A percentile compares a stretch with the other conserved stretches of the same genome.
Evolutionary conservation across 2,113 vertebrate genomes (phyloP).

Genomic region (Cavia aperea): DNA sequence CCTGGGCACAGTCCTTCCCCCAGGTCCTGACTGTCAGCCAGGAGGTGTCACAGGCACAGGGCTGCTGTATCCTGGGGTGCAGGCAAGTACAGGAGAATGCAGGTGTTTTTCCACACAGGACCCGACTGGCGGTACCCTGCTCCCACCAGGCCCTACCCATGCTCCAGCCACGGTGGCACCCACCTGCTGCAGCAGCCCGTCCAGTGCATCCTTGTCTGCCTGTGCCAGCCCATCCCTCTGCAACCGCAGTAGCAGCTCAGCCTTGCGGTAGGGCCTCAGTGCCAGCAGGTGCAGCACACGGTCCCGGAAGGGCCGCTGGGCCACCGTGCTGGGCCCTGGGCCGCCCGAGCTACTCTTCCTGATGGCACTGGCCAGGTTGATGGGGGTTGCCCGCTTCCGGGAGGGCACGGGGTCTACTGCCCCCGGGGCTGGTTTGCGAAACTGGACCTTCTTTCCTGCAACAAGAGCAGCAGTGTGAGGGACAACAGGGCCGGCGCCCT

Average conservation of each 20-base stretch:
- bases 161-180: too few species aligned
- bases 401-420: slow-evolving; percentile 85
- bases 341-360: slow-evolving; percentile 75
- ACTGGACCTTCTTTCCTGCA: slow-evolving; percentile 92
- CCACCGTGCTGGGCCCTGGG: slow-evolving; percentile 59
- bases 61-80: too few species aligned
- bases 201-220: slow-evolving; percentile 90
- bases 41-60: too few species aligned
- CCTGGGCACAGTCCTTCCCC: too few species aligned
- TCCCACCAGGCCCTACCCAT: too few species aligned
- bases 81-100: too few species aligned
- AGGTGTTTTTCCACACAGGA: too few species aligned
- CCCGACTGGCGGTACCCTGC: too few species aligned
- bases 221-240: slow-evolving; percentile 91
- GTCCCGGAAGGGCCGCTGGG: slow-evolving; percentile 87
- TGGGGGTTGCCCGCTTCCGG: slow-evolving; percentile 87
- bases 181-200: slow-evolving; percentile 92
- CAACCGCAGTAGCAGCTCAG: slow-evolving; percentile 91
- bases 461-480: slow-evolving; percentile 20
- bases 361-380: slow-evolving; percentile 88
- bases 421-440: slow-evolving; percentile 88
- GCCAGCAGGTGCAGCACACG: slow-evolving; percentile 94
- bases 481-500: background rate
- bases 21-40: too few species aligned
- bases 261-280: slow-evolving; percentile 95